phyloP scores from a whole-genome alignment of 2,113 vertebrate species.

The Callipepla squamata region DNA sequence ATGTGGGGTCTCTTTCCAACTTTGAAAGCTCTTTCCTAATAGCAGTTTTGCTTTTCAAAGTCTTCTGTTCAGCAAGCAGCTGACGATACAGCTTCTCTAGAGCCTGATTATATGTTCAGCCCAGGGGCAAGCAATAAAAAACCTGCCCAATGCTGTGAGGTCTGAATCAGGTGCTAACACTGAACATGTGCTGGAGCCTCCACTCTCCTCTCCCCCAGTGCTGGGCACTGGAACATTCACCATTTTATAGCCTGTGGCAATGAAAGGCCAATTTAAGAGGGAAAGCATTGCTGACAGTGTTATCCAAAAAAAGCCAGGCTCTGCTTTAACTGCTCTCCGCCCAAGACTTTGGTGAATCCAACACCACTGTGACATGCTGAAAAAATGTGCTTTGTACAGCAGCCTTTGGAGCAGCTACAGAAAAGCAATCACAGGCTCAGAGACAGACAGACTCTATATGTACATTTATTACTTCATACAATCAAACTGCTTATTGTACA shows the following conservation, averaged over 20 bases:
- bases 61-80: constrained; percentile 26
- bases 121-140: constrained; percentile 34
- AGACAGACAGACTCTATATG: not conserved
- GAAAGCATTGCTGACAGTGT: not conserved
- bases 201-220: not conserved
- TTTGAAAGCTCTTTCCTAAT: constrained; percentile 32
- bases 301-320: not conserved
- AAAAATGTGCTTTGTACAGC: not conserved
- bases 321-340: not conserved
- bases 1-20: not conserved
- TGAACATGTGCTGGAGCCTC: constrained; percentile 45
- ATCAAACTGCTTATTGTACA: not conserved
- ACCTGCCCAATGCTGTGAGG: constrained; percentile 1
- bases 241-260: constrained; percentile 15
- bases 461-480: constrained; percentile 60
- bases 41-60: constrained; percentile 36
- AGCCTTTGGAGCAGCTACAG: not conserved
- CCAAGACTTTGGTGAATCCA: not conserved
- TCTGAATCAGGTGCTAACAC: constrained; percentile 65
- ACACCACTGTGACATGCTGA: not conserved
- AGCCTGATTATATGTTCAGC: constrained; percentile 33
- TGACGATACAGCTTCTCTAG: constrained; percentile 13
- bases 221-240: not conserved
- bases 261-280: not conserved
- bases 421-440: not conserved